Evolutionary conservation across 2,888 invertebrate genomes (phyloP).

Genomic region (Scaptomyza tumidula): DNA sequence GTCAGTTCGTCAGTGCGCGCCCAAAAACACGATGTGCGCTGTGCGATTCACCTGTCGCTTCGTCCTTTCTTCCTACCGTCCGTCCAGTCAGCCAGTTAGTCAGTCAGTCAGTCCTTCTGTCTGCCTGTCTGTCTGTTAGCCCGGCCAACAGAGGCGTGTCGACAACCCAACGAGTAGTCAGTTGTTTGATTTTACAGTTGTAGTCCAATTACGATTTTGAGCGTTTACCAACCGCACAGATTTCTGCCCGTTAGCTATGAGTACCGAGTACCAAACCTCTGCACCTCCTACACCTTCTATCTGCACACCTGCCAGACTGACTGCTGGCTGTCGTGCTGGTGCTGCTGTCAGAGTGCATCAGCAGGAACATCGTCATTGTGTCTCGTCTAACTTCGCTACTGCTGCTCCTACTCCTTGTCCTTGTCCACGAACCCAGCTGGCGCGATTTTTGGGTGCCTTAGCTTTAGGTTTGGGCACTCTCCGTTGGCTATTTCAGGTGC

Average conservation of each 20-base stretch:
- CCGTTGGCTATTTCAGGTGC: constrained; percentile 23
- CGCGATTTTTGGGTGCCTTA: constrained; percentile 29
- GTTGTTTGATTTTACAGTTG: constrained; percentile 78
- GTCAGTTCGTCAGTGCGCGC: constrained; percentile 70
- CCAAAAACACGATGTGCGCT: constrained; percentile 45
- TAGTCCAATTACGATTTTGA: constrained; percentile 78
- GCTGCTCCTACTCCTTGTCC: too few species aligned
- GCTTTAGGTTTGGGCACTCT: constrained; percentile 1
- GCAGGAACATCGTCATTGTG: constrained; percentile 53
- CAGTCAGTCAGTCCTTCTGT: constrained; percentile 17
- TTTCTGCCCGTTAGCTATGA: constrained; percentile 67
- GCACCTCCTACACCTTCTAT: not conserved
- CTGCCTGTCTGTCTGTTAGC: constrained; percentile 28
- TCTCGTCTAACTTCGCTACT: constrained; percentile 6
- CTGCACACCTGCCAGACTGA: constrained; percentile 17
- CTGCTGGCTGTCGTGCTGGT: constrained; percentile 4
- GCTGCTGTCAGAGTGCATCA: constrained; percentile 40
- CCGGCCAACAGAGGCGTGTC: constrained; percentile 21
- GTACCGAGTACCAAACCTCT: not conserved
- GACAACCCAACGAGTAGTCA: constrained; percentile 52
- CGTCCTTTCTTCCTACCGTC: not conserved
- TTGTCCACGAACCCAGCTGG: not conserved
- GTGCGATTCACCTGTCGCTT: constrained; percentile 48
- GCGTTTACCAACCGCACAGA: constrained; percentile 76
- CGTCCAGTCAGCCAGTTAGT: not conserved